Conservation (phyloP, 2,797 vertebrate genomes). For the Oryzias sinensis region DNA sequence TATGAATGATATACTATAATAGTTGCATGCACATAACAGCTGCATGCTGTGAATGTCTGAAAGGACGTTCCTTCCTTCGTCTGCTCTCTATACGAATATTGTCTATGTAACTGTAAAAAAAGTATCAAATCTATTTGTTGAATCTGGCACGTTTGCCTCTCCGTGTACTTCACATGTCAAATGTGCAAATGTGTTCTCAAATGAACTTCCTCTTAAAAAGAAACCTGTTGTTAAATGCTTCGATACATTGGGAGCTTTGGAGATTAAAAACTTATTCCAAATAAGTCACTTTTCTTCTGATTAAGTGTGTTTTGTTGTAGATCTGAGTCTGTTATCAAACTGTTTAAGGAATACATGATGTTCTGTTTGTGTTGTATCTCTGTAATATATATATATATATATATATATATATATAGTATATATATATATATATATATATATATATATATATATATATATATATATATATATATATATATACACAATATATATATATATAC, state of each 20-base stretch:
- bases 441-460: no score
- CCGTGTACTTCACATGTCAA: constrained; percentile 32
- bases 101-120: constrained; percentile 46
- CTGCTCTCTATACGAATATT: constrained; percentile 58
- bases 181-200: constrained; percentile 28
- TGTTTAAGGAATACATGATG: constrained; percentile 36
- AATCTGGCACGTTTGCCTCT: constrained; percentile 44
- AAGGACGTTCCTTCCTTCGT: constrained; percentile 34
- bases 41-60: constrained; percentile 73
- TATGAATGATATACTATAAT: constrained; percentile 60
- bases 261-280: constrained; percentile 19
- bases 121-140: constrained; percentile 40
- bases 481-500: no score
- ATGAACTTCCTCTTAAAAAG: constrained; percentile 26
- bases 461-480: no score
- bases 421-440: no score
- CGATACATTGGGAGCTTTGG: constrained; percentile 30
- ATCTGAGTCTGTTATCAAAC: constrained; percentile 39
- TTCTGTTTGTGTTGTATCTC: constrained; percentile 52
- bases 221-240: constrained; percentile 35
- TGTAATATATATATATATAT: constrained; percentile 38
- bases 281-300: constrained; percentile 6
- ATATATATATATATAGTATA: no score
- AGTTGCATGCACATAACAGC: constrained; percentile 70
- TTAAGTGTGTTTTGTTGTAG: constrained; percentile 38